Base-by-base conservation (phyloP, 1,140 invertebrate species). In the Trypoxylus dichotomus region DNA sequence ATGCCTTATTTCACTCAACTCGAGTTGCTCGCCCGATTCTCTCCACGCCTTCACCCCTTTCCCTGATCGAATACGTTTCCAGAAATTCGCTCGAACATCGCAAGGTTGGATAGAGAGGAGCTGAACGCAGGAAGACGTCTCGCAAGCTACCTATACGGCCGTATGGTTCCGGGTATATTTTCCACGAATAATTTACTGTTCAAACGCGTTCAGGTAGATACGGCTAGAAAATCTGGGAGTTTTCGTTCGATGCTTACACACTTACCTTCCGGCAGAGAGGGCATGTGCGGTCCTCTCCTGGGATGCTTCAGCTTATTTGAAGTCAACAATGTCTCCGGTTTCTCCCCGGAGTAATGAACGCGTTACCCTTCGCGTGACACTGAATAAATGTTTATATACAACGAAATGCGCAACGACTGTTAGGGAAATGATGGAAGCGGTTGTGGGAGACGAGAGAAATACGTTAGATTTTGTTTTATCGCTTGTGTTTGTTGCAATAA, bases 301-400 rank as follows among this genome's bases (percentile, higher is more conserved):
- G 47, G 47, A 54, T 54, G 15, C 47, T 54, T 54, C 47, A 19
- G n/a, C 47, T n/a, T 54, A 19, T 54, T 54, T 54, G 47, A 54
- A 54, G 47, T 19, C 47, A 54, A 54, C 47, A 54, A 54, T 54
- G 19, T 19, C 47, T 54, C 47, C 47, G 19, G 47, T n/a, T 54
- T 54, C 47, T 54, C 47, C 47, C 47, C 47, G 47, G 47, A 54
- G 47, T 54, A 54, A 54, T 54, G 47, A 54, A 54, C 47, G 19
- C 19, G 47, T 54, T 54, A 54, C 19, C 47, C 47, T 19, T n/a
- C 15, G 15, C 47, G 15, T 19, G 47, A 54, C 47, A 54, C 47
- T 54, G 47, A 54, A 54, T 54, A 54, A 54, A 54, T 54, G 19
- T 54, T n/a, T 54, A 54, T n/a, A 54, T 54, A 54, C 19, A 54